These are phyloP conservation scores for Sebastes itinus DNA, from an alignment of 2,797 vertebrate genomes.

Conservation along the genomic window DNA sequence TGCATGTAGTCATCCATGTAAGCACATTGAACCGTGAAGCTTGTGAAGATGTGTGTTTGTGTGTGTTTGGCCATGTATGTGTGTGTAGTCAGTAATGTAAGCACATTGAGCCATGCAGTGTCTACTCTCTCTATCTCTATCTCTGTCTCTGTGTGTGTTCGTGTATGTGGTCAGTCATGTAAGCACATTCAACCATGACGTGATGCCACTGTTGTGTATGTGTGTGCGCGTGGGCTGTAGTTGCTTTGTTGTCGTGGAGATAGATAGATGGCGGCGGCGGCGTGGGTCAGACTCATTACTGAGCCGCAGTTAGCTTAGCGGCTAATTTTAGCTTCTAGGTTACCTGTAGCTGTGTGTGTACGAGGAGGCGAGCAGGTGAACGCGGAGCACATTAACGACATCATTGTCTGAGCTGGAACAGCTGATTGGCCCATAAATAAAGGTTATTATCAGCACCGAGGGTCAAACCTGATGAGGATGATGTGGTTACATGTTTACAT, in stretches of 20 bases:
- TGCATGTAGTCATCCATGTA: conserved; percentile 30
- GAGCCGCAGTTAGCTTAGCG: conserved; percentile 34
- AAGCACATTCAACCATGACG: conserved; percentile 43
- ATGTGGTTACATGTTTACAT: too few species aligned
- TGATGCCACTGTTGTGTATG: conserved; percentile 27
- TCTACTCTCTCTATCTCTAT: too few species aligned
- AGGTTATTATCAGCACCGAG: too few species aligned
- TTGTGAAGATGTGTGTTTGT: conserved; percentile 9
- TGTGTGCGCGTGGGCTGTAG: conserved; percentile 46
- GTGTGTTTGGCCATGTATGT: background rate
- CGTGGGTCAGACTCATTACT: conserved; percentile 33
- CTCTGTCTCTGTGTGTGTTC: background rate
- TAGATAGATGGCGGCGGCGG: conserved; percentile 46
- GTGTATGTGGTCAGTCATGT: conserved; percentile 26
- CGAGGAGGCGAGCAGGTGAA: background rate
- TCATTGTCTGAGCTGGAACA: too few species aligned
- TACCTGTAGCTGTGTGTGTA: conserved; percentile 32
- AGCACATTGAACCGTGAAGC: conserved; percentile 29
- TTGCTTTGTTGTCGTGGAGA: conserved; percentile 49
- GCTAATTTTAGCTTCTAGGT: conserved; percentile 62
- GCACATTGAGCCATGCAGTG: conserved; percentile 32
- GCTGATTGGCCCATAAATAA: too few species aligned
- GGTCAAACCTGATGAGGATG: too few species aligned
- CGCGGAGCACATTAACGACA: background rate
- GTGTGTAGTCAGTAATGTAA: conserved; percentile 31